Conservation (phyloP, 2,113 vertebrate genomes). For the Megalops atlanticus region DNA sequence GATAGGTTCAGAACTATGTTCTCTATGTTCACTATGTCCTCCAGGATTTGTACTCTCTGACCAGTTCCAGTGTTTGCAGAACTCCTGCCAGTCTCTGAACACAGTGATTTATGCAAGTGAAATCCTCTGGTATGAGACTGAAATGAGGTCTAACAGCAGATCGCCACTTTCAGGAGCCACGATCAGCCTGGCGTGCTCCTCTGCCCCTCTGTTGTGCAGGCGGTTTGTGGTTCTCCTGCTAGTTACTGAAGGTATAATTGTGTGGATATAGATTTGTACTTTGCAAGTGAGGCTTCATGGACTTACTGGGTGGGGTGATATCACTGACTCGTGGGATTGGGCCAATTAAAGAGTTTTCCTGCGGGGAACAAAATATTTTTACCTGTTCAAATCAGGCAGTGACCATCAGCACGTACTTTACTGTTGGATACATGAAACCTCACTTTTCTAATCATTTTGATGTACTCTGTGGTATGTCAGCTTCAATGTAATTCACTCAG, state of each 20-base stretch:
- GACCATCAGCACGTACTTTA: too few relatives aligned
- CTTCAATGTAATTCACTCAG: background rate
- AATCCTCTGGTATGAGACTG: background rate
- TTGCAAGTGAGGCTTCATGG: background rate
- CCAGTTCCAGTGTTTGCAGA: background rate
- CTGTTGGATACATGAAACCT: background rate
- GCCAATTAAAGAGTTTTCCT: background rate
- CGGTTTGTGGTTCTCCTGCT: background rate
- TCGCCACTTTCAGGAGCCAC: background rate
- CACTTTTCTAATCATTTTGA: background rate
- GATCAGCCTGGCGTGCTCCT: background rate
- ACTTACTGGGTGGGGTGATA: background rate
- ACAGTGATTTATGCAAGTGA: background rate
- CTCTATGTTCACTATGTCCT: background rate
- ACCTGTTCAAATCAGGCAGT: too few relatives aligned
- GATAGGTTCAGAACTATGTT: too few relatives aligned
- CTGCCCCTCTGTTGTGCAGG: background rate
- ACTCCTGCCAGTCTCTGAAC: background rate
- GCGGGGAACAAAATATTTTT: background rate
- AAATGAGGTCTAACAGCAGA: background rate
- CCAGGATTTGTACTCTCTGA: background rate
- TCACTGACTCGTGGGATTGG: background rate
- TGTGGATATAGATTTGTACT: background rate
- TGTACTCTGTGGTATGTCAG: background rate
- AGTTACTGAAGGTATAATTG: background rate